phyloP scores from a whole-genome alignment of 2,888 invertebrate genomes.

The Ochlodes sylvanus region DNA sequence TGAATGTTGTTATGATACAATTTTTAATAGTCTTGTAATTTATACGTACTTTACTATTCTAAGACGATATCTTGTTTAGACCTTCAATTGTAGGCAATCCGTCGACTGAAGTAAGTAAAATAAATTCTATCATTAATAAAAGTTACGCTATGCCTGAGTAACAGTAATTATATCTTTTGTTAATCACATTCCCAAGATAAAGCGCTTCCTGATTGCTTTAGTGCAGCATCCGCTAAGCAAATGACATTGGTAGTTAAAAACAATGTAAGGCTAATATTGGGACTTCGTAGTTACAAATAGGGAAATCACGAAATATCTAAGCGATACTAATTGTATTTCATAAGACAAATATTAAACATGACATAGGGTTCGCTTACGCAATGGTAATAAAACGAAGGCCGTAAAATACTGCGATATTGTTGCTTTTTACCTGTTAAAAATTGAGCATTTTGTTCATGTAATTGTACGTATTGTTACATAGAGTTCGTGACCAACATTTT shows the following conservation, averaged over 20 bases:
- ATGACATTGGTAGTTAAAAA: too few species aligned
- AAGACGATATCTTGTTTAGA: not conserved
- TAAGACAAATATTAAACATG: conserved; percentile 3
- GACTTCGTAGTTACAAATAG: too few species aligned
- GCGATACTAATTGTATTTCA: conserved; percentile 9
- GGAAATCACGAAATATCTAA: not conserved
- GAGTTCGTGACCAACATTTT: conserved; percentile 53
- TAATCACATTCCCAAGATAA: too few species aligned
- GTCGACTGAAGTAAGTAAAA: too few species aligned
- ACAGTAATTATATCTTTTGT: too few species aligned
- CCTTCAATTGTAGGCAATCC: too few species aligned
- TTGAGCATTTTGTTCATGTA: conserved; percentile 16
- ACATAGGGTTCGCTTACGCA: conserved; percentile 11
- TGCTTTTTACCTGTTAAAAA: conserved; percentile 19
- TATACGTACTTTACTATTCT: not conserved
- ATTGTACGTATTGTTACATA: conserved; percentile 41
- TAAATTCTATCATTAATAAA: too few species aligned
- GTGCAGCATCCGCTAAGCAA: too few species aligned
- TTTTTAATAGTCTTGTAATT: not conserved
- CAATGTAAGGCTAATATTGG: too few species aligned
- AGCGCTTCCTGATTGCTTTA: too few species aligned
- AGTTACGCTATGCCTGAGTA: too few species aligned
- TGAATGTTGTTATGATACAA: conserved; percentile 11
- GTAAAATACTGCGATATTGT: conserved; percentile 7
- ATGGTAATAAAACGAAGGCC: not conserved